These are phyloP conservation scores for Eremophila alpestris DNA, from an alignment of 2,797 vertebrate genomes.

Conservation along the genomic window DNA sequence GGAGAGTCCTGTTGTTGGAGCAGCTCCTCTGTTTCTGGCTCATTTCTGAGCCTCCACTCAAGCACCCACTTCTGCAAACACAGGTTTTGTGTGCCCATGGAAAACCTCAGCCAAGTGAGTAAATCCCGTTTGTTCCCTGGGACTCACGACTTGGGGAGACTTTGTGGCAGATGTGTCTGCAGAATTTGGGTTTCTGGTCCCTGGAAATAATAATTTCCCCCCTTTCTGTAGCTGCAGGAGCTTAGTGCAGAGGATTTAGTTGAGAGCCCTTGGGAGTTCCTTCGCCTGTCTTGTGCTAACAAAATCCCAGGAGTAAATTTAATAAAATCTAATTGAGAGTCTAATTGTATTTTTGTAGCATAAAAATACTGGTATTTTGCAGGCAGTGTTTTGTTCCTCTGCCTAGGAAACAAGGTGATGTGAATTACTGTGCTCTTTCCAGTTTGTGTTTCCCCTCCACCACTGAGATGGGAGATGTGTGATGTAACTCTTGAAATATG, in stretches of 20 bases:
- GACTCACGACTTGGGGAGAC: rapidly evolving
- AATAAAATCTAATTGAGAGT: background rate
- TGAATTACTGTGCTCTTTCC: background rate
- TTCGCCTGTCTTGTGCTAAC: background rate
- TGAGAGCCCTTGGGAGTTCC: constrained; percentile 10
- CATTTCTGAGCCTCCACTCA: rapidly evolving
- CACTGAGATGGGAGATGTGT: background rate
- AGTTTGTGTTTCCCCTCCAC: background rate
- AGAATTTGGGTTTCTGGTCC: background rate
- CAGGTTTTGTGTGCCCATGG: background rate
- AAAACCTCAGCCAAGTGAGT: background rate
- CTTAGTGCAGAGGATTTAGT: background rate
- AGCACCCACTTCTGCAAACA: background rate
- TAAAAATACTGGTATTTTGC: background rate
- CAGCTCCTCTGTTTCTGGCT: background rate
- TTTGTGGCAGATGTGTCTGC: background rate
- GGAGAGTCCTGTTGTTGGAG: background rate
- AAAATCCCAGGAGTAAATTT: background rate
- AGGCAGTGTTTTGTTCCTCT: background rate
- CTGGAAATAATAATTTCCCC: rapidly evolving
- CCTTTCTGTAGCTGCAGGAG: background rate
- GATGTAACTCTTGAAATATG: background rate
- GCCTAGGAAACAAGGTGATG: background rate
- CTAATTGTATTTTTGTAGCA: background rate
- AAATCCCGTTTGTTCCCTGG: background rate